Evolutionary conservation across 1,140 invertebrate genomes (phyloP), one percentile per base, ranked within the genome.

Genomic region (Andrena cerasifolii): DNA sequence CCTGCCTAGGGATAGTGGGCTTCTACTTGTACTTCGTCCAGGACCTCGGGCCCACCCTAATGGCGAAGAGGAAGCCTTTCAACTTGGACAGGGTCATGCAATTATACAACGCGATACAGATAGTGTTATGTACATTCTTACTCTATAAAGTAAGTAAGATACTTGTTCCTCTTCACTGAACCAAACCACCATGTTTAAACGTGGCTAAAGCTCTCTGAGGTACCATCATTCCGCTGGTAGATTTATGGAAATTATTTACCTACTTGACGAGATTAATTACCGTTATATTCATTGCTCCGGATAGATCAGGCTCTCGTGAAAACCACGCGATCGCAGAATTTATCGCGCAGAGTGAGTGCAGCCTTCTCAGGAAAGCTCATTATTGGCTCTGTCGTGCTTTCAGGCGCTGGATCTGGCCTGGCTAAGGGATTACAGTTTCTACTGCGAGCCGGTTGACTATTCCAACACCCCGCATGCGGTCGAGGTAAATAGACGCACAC

Each of bases 371-470:
- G 12, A 45, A 45, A 45, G 2, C 8, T 45, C 6, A n/a, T n/a
- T n/a, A 14, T 45, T 2, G 12, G 16, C 10, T 45, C 18, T 49
- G 2, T n/a, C 16, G 3, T 12, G 47, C 47, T 74, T 82, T 3
- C 89, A 95, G 92, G 89, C 83, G 1, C 31, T 93, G 5, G 21
- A 8, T 61, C 83, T 94, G 28, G 94, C 91, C 21, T 91, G 93
- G 81, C 80, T 92, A 8, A 89, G 82, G 5, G 88, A 94, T 31
- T 97, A 96, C 81, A 95, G 93, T 89, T 95, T 94, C 83, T 89
- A 94, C 14, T 98, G 97, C 90, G 93, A 97, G 90, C 95, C 96
- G 24, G 93, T 97, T 26, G 94, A 96, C 90, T 96, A 94, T 89
- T 94, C 96, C 5, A 86, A 94, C 80, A 92, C 92, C 82, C 93